Conservation (phyloP, 2,888 invertebrate species). For the Drosophila meridiana region DNA sequence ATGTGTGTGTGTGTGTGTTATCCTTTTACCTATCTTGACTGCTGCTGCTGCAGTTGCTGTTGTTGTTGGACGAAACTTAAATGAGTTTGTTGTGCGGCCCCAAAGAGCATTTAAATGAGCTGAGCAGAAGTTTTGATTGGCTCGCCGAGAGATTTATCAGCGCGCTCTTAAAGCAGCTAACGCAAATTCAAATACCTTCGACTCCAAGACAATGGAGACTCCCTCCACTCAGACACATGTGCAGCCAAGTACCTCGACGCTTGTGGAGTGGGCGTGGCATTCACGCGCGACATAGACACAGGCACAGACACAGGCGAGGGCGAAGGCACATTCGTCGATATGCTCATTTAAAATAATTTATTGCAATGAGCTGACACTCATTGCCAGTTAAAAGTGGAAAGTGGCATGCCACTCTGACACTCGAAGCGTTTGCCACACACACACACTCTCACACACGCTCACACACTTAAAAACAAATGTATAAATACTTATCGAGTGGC, state of each 20-base stretch:
- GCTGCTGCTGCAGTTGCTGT: slow-evolving; percentile 31
- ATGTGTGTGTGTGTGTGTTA: slow-evolving; percentile 48
- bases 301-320: slow-evolving; percentile 23
- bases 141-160: slow-evolving; percentile 70
- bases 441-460: slow-evolving; percentile 8
- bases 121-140: slow-evolving; percentile 72
- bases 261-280: slow-evolving; percentile 12
- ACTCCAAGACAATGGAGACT: slow-evolving; percentile 33
- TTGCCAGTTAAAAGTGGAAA: slow-evolving; percentile 71
- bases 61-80: slow-evolving; percentile 61
- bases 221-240: slow-evolving; percentile 27
- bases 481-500: slow-evolving; percentile 52
- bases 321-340: slow-evolving; percentile 69
- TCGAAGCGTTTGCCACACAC: slow-evolving; percentile 59
- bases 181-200: slow-evolving; percentile 39
- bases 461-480: slow-evolving; percentile 36
- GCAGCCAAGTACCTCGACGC: slow-evolving; percentile 14
- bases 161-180: slow-evolving; percentile 40
- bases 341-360: slow-evolving; percentile 84
- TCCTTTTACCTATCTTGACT: slow-evolving; percentile 73
- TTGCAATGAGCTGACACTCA: slow-evolving; percentile 81
- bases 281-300: slow-evolving; percentile 36
- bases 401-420: slow-evolving; percentile 61
- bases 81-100: slow-evolving; percentile 65
- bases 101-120: slow-evolving; percentile 68